Base-by-base conservation (phyloP, 2,797 vertebrate genomes). In the Sphenodon punctatus region DNA sequence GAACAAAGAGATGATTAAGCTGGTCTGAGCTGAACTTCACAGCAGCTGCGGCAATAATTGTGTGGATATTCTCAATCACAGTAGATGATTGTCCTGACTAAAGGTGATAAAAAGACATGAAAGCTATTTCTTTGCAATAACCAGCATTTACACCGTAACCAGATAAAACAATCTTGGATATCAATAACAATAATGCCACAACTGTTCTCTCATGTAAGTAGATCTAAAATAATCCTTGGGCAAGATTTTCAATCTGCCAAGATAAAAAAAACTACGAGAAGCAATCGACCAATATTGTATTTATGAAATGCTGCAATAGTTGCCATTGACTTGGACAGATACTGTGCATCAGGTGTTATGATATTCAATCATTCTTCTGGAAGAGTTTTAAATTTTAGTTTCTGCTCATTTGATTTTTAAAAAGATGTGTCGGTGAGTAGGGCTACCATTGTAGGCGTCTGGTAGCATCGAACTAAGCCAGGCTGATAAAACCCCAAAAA, bases 21-120 rank as follows among this genome's bases (percentile, higher is more conserved):
- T 99, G 99, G 73, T 99, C 98, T 13, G 97, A 97, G 91, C 96
- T 99, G 94, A 99, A 99, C 92, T 99, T 99, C 84, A 97, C 98
- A 84, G 99, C 99, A 53, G 99, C 98, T 46, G 98, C 98, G 77
- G 99, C 98, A 79, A 99, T 97, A 92, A 99, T 99, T 67, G 98
- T 98, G 81, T 99, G 99, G 85, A 99, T 99, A 91, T 99, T 99
- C 94, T 99, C 99, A 58, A 99, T 99, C 92, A 99, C 99, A 49
- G 99, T 99, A 82, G 99, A 99, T 3, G 99, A 99, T 70, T 99
- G 99, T 91, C 99, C 99, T 0, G 98, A 97, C 98, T 99, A 92
- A 87, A 85, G 71, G 51, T 32, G 25, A 84, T 27, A 77, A 67
- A 49, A 81, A 7, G 42, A 8, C 43, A 79, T 72, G 20, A 53